Base-by-base conservation (phyloP, 2,888 invertebrate species). In the Aspidiotus destructor region DNA sequence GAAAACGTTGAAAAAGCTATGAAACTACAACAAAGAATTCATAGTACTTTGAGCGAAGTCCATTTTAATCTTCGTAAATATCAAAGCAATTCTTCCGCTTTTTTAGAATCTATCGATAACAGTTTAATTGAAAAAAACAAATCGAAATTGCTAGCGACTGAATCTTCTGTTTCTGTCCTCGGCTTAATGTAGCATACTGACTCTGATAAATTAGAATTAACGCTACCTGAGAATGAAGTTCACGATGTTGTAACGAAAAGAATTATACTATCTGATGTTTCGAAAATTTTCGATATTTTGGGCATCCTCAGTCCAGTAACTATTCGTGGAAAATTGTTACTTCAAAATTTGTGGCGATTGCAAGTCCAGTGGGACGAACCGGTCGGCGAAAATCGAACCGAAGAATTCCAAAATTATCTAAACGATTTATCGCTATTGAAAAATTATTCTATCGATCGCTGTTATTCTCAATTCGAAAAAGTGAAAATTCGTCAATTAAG, bases 211-310 rank as follows among this genome's bases (percentile, higher is more conserved):
- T 55, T 55, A 9, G 52, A 11, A n/a, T 3, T 69, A 71, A 8
- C 10, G 9, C 9, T 60, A 10, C 8, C 9, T 17, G 9, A 8
- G 9, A 11, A 17, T 11, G 10, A 11, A 40, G 9, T 60, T 11
- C 60, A 17, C 9, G 40, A 8, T 9, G 10, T 15, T 9, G 15
- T 68, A 13, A 69, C 57, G 60, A 74, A 73, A 61, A 15, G 73
- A 52, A 69, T 40, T 8, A 68, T 74, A 41, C 68, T 73, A 11
- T 73, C 72, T 13, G 65, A 64, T 9, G 71, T 71, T 41, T 60
- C 73, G 10, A 68, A 68, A 64, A 70, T 73, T 11, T 74, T 72
- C 63, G 74, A 75, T 61, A 72, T 73, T 6, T 44, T 74, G 48
- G 73, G 74, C 42, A 55, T 74, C 7, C 9, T 74, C 10, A 70